These are phyloP conservation scores for Typhlomys cinereus DNA, from an alignment of 2,113 vertebrate species.

Conservation along the genomic window DNA sequence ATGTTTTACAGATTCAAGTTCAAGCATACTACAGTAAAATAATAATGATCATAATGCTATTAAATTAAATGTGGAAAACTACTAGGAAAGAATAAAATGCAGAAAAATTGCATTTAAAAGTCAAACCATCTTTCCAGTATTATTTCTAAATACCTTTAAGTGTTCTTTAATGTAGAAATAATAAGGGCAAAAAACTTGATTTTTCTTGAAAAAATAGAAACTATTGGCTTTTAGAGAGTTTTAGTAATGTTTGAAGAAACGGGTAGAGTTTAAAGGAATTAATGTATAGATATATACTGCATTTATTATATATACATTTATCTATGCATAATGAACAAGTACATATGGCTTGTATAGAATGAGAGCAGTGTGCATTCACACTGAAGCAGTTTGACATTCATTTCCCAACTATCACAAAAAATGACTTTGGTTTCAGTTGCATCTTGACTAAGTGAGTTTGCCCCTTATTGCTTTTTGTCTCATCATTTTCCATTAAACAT, in stretches of 20 bases:
- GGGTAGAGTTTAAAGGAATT: not conserved
- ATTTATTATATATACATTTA: too few relatives aligned
- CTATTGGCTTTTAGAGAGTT: not conserved
- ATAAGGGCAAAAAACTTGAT: not conserved
- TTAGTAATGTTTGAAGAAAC: not conserved
- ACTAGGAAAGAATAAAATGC: not conserved
- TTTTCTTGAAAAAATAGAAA: not conserved
- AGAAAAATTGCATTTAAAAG: not conserved
- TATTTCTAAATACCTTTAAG: not conserved
- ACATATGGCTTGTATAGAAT: too few relatives aligned
- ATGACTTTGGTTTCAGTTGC: not conserved
- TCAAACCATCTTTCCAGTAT: not conserved
- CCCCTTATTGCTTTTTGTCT: not conserved
- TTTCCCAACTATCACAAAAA: not conserved
- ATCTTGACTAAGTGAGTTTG: not conserved
- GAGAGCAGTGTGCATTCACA: not conserved
- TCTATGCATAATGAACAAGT: too few relatives aligned
- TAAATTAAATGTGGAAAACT: not conserved
- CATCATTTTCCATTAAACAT: not conserved
- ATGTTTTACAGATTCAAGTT: not conserved
- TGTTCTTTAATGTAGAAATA: not conserved
- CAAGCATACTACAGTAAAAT: not conserved
- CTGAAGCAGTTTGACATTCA: not conserved
- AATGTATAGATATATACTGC: too few relatives aligned
- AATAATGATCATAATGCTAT: not conserved